These are phyloP conservation scores for Empis livida DNA, from an alignment of 2,888 invertebrate genomes.

Conservation along the genomic window DNA sequence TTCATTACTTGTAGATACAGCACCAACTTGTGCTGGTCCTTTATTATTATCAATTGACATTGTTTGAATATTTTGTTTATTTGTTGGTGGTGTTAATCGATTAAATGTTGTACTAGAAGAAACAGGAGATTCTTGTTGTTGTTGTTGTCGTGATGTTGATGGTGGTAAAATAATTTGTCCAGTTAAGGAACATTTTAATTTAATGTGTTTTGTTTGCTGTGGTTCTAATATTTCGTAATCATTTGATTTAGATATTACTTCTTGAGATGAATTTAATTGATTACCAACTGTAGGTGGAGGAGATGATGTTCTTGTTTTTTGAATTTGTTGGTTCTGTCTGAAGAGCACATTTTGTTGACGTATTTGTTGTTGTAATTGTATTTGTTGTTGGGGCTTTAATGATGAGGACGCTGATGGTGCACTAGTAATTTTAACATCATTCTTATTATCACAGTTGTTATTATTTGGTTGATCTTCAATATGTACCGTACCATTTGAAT, in stretches of 20 bases:
- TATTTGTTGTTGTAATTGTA: conserved; percentile 22
- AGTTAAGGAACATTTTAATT: not conserved
- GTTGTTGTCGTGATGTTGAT: not conserved
- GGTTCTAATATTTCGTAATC: conserved; percentile 6
- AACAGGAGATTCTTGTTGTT: conserved; percentile 28
- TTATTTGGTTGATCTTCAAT: conserved; percentile 15
- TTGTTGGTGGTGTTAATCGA: conserved; percentile 32
- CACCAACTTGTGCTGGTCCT: conserved; percentile 69
- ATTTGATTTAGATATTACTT: not conserved
- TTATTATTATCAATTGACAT: conserved; percentile 33
- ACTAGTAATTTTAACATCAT: conserved; percentile 7
- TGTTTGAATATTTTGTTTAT: conserved; percentile 16
- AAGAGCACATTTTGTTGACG: conserved; percentile 22
- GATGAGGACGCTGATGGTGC: conserved; percentile 7
- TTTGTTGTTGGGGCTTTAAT: conserved; percentile 21
- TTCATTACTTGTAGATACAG: conserved; percentile 71
- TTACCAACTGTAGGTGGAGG: not conserved
- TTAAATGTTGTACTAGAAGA: conserved; percentile 39
- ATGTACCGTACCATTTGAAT: conserved; percentile 22
- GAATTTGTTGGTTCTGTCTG: conserved; percentile 16
- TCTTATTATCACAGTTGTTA: conserved; percentile 15
- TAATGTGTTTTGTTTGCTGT: conserved; percentile 13
- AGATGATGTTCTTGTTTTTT: conserved; percentile 4
- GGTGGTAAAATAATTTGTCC: not conserved
- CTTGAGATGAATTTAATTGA: too few species aligned